Percentiles rank a stretch among this genome's conserved stretches.
These are phyloP conservation scores for Conomelus anceps DNA, from an alignment of 2,888 invertebrate species.

Conservation along the genomic window DNA sequence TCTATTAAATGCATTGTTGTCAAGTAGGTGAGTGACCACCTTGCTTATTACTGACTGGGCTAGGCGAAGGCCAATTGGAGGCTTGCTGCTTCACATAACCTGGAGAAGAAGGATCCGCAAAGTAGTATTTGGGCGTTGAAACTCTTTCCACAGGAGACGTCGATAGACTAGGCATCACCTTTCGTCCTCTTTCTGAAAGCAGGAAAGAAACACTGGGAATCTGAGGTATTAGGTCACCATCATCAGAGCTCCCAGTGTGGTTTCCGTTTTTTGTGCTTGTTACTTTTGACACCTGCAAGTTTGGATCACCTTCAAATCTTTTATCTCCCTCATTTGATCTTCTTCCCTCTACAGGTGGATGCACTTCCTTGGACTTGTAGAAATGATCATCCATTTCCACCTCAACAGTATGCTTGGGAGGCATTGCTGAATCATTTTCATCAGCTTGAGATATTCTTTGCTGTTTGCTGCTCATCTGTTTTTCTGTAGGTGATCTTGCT, in stretches of 20 bases:
- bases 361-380: constrained; percentile 17
- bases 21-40: not conserved
- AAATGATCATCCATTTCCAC: constrained; percentile 24
- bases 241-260: constrained; percentile 15
- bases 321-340: not conserved
- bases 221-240: constrained; percentile 19
- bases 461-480: not conserved
- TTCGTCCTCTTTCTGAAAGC: constrained; percentile 25
- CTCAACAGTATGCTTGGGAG: constrained; percentile 10
- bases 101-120: constrained; percentile 41
- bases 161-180: constrained; percentile 21
- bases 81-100: constrained; percentile 68
- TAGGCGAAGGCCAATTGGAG: constrained; percentile 51
- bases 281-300: constrained; percentile 5
- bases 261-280: constrained; percentile 14
- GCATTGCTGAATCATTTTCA: not conserved
- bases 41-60: not conserved
- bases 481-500: not conserved
- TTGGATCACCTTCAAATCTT: not conserved
- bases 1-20: not conserved
- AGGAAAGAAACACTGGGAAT: constrained; percentile 28
- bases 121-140: constrained; percentile 26
- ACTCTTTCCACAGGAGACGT: constrained; percentile 27
- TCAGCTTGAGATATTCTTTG: too few relatives aligned
- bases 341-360: not conserved